Base-by-base conservation (phyloP, 1,140 invertebrate species). In the Batillaria attramentaria region DNA sequence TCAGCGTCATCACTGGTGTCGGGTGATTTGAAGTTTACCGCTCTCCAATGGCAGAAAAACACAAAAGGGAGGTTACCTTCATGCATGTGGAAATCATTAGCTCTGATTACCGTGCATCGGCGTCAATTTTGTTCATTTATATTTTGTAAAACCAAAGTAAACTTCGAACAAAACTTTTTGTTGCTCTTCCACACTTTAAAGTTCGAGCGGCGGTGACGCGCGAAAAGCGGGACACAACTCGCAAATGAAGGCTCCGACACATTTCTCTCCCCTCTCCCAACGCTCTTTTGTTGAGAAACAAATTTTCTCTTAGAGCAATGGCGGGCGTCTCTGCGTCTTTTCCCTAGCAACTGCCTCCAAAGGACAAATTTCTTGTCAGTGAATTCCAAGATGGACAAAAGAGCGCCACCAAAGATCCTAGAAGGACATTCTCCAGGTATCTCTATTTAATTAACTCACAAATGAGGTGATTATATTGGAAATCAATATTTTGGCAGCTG, bases 351-450 rank as follows among this genome's bases (percentile, higher is more conserved):
- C 42, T 50, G 28, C 28, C 20, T 37, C 20, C 28, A 35, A 43
- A 10, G 31, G 18, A 50, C 70, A 5, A 41, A 33, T 28, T 3
- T 3, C 10, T 6, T 3, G 4, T 33, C 10, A 20, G 6, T 42
- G 24, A 62, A 24, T 41, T 24, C 24, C 41, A 42, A 62, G 6
- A 76, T 66, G 62, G 62, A 76, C 35, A 68, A 46, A 68, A n/a
- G 37, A 20, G 20, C 16, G 35, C 6, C 41, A 42, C n/a, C 43
- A 39, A 65, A 66, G 43, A n/a, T 76, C 0, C 43, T 43, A 43
- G 74, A 76, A 16, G 74, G 37, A 24, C 57, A 76, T 33, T 76
- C 74, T 42, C 57, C 60, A 39, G 74, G 74, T 76, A 66, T 0
- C 33, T 42, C 3, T 57, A 50, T 13, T 1, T 50, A 4, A 3